Base-by-base conservation (phyloP, 2,113 vertebrate species). In the Phasianus colchicus region DNA sequence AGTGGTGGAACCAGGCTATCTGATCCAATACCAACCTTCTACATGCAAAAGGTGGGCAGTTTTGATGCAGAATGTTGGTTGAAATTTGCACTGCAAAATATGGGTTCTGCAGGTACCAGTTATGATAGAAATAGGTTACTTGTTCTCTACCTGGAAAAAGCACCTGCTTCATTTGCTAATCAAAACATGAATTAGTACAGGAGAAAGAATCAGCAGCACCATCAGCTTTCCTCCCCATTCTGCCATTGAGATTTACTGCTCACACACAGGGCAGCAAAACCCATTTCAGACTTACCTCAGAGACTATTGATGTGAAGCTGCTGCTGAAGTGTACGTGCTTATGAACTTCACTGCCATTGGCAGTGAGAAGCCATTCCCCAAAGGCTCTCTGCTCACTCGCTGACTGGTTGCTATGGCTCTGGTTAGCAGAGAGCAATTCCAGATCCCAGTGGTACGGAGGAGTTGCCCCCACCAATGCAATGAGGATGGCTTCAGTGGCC, bases 261-360 rank as follows among this genome's bases (percentile, higher is more conserved):
- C 54, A 19, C 32, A 72, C 8, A 40, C 0, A 1, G 34, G 22
- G n/a, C 65, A 71, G 40, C 18, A 15, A 55, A 86, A 48, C n/a
- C 11, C 6, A 1, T 54, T 65, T 83, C 82, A 72, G 63, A 66
- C 92, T 97, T 87, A 98, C 98, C 98, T 98, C 98, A 0, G 98
- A 98, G 75, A 97, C 97, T 60, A 98, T 98, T 20, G 98, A 98
- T 4, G 98, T 98, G 89, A 98, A 98, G 91, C 89, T 97, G 86
- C 92, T 90, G 63, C 96, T 94, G 55, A 98, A 98, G 57, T 95
- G 97, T 18, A 98, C 22, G 0, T 98, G 98, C 78, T 95, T 90
- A 2, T 55, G 97, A 84, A 97, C 82, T 90, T 98, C 97, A 1
- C 97, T 98, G 91, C 95, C 74, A 3, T 98, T 98, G 90, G 98